Percentiles rank a stretch among this genome's conserved stretches.
Evolutionary conservation across 2,113 vertebrate genomes (phyloP).

Genomic region (Tachycineta bicolor): DNA sequence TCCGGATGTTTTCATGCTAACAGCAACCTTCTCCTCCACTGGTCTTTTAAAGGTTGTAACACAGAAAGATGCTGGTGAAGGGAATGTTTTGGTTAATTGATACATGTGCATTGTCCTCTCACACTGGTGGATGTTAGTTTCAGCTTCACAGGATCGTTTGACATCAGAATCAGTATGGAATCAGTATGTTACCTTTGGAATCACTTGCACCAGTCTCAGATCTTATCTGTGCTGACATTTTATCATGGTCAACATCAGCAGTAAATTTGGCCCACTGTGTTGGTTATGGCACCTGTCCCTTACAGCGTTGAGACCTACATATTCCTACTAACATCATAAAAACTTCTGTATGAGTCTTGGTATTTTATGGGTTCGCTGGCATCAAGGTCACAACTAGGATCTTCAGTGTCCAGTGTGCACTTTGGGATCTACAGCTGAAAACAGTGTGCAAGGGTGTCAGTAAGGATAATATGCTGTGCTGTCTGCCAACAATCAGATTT

Average conservation of each 20-base stretch:
- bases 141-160: neutral
- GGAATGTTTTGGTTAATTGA: neutral
- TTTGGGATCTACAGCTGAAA: neutral
- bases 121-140: neutral
- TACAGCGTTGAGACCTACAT: neutral
- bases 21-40: neutral
- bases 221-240: neutral
- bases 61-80: neutral
- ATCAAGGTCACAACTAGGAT: neutral
- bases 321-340: neutral
- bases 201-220: neutral
- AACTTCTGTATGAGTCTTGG: neutral
- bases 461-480: neutral
- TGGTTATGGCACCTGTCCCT: neutral
- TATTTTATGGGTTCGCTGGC: neutral
- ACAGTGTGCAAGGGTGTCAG: neutral
- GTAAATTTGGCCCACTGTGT: neutral
- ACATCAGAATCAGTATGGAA: neutral
- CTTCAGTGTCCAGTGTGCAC: neutral
- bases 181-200: neutral
- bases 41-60: neutral
- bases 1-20: neutral
- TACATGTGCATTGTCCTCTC: neutral
- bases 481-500: neutral
- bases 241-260: neutral